A percentile compares a stretch with the other conserved stretches of the same genome.
Evolutionary conservation across 1,140 invertebrate species (phyloP).

Genomic region (Gryllus bimaculatus): DNA sequence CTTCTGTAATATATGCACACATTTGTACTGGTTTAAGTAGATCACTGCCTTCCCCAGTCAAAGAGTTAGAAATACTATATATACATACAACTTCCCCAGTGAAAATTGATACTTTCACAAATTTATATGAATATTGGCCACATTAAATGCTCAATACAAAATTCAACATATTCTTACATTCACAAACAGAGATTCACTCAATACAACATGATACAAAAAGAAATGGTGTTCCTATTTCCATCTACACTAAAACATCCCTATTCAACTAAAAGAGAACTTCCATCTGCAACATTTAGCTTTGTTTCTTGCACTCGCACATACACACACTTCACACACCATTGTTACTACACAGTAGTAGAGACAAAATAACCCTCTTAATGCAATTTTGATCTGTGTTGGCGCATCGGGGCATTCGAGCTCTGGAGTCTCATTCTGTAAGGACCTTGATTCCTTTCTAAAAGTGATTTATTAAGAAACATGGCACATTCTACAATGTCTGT

Average conservation of each 20-base stretch:
- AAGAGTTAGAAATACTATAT: neutral
- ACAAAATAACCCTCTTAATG: neutral
- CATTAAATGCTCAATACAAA: neutral
- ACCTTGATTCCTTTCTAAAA: slow-evolving; percentile 14
- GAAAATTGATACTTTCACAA: neutral
- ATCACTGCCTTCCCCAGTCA: too few relatives aligned
- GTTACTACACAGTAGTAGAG: neutral
- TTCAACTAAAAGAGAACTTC: neutral
- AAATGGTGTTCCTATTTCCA: neutral
- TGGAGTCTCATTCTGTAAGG: slow-evolving; percentile 14
- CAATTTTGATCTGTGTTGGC: neutral
- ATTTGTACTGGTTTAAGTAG: neutral
- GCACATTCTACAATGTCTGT: slow-evolving; percentile 23
- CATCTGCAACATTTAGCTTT: neutral
- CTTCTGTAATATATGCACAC: too few relatives aligned
- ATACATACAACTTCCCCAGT: neutral
- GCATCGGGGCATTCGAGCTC: neutral
- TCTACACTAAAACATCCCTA: neutral
- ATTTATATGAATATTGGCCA: neutral
- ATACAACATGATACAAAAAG: neutral
- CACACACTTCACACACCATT: neutral
- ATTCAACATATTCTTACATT: neutral
- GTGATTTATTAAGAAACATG: slow-evolving; percentile 22
- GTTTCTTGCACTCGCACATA: neutral
- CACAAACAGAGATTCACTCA: too few relatives aligned